phyloP scores from a whole-genome alignment of 2,797 vertebrate genomes.

The Chelon auratus region DNA sequence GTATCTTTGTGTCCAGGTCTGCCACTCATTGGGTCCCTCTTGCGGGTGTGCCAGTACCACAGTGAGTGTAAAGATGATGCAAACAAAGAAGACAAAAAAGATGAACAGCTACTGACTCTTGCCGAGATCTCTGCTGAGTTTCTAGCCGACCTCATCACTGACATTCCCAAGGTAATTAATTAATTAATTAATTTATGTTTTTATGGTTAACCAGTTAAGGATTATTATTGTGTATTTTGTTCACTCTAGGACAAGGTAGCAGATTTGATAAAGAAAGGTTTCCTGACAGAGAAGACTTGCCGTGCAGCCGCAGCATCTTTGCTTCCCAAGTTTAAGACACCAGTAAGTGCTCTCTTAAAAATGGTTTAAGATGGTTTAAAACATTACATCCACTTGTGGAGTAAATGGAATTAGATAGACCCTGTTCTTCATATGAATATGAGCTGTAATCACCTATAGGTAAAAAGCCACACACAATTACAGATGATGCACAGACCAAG shows the following conservation, averaged over 20 bases:
- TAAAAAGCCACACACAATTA: not conserved
- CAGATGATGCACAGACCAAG: not conserved
- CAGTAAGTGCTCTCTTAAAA: constrained; percentile 83
- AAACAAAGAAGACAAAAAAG: constrained; percentile 65
- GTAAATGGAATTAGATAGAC: not conserved
- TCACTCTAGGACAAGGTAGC: constrained; percentile 83
- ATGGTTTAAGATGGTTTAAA: not conserved
- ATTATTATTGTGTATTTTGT: not conserved
- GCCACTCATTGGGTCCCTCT: constrained; percentile 86
- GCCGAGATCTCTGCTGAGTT: constrained; percentile 91
- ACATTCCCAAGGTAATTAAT: constrained; percentile 86
- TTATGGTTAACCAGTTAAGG: not conserved
- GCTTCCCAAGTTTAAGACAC: constrained; percentile 83
- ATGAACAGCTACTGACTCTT: constrained; percentile 89
- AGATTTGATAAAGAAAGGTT: constrained; percentile 86
- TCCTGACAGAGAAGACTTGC: constrained; percentile 88
- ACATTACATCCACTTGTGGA: not conserved
- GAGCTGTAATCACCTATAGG: not conserved
- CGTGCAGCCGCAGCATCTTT: constrained; percentile 85
- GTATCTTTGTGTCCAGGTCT: constrained; percentile 74
- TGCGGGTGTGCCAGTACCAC: constrained; percentile 89
- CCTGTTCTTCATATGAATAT: not conserved
- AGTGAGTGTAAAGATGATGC: constrained; percentile 79
- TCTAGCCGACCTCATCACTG: constrained; percentile 87
- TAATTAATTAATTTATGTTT: not conserved